These are phyloP conservation scores for Trematomus bernacchii DNA, from an alignment of 2,797 vertebrate genomes.

Conservation along the genomic window DNA sequence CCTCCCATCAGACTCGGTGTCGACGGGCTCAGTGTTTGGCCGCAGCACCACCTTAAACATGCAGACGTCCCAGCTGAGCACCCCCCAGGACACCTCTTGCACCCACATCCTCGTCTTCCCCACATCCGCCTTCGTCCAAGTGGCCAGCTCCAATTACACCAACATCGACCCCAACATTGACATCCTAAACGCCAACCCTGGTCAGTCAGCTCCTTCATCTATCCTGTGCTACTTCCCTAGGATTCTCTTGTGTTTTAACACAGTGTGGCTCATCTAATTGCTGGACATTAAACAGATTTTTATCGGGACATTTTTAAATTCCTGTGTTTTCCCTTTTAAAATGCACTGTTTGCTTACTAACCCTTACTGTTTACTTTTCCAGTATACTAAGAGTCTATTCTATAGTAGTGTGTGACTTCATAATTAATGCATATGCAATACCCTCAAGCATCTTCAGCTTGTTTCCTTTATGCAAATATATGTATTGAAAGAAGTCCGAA, in stretches of 20 bases:
- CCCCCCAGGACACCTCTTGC: conserved; percentile 98
- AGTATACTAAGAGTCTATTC: conserved; percentile 19
- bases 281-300: conserved; percentile 17
- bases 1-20: conserved; percentile 91
- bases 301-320: not conserved
- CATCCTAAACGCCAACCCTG: conserved; percentile 96
- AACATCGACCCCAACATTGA: conserved; percentile 93
- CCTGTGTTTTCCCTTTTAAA: conserved; percentile 19
- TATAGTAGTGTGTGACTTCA: conserved; percentile 11
- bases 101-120: conserved; percentile 99
- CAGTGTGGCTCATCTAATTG: conserved; percentile 6
- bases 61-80: conserved; percentile 98
- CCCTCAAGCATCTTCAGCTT: conserved; percentile 1
- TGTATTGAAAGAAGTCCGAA: not conserved
- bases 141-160: conserved; percentile 94
- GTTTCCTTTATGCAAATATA: conserved; percentile 24
- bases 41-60: conserved; percentile 98
- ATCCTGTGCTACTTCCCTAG: not conserved
- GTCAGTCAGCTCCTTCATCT: conserved; percentile 80
- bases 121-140: conserved; percentile 96
- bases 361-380: conserved; percentile 35
- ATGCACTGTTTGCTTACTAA: conserved; percentile 13
- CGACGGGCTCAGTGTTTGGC: conserved; percentile 97
- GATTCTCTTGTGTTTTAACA: conserved; percentile 8
- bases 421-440: conserved; percentile 10